Percentiles rank a stretch among this genome's conserved stretches.
These are phyloP conservation scores for Lampris incognitus DNA, from an alignment of 2,113 vertebrate genomes.

Conservation along the genomic window DNA sequence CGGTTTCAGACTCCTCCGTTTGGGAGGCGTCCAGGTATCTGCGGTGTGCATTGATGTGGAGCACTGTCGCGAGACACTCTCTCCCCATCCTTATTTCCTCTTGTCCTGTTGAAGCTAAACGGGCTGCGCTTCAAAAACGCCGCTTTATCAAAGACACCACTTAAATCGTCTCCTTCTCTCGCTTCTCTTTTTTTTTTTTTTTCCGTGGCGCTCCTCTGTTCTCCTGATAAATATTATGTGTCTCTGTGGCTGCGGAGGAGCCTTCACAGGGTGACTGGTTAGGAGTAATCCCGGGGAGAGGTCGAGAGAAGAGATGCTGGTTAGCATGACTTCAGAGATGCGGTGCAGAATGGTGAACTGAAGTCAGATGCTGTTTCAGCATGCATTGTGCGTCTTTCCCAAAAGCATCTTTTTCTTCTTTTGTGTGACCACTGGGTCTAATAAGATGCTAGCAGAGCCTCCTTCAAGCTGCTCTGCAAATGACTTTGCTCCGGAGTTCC, in stretches of 20 bases:
- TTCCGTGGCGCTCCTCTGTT: slow-evolving; percentile 64
- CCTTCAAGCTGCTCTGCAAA: slow-evolving; percentile 71
- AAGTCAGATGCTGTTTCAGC: slow-evolving; percentile 69
- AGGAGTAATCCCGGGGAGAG: slow-evolving; percentile 77
- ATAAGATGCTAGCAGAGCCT: slow-evolving; percentile 67
- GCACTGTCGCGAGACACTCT: slow-evolving; percentile 72
- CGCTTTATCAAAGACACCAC: slow-evolving; percentile 79
- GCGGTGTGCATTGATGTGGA: slow-evolving; percentile 78
- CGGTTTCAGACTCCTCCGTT: slow-evolving; percentile 73
- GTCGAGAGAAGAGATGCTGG: slow-evolving; percentile 70
- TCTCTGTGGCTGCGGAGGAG: slow-evolving; percentile 67
- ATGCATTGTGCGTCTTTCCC: slow-evolving; percentile 66
- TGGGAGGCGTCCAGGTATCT: slow-evolving; percentile 78
- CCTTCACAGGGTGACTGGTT: slow-evolving; percentile 77
- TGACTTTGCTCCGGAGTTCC: slow-evolving; percentile 64
- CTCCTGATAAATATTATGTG: slow-evolving; percentile 77
- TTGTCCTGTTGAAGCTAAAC: slow-evolving; percentile 79
- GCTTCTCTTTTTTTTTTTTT: slow-evolving; percentile 19
- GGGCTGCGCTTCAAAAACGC: slow-evolving; percentile 76
- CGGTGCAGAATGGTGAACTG: slow-evolving; percentile 59
- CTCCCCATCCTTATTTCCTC: slow-evolving; percentile 73
- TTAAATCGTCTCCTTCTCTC: slow-evolving; percentile 72
- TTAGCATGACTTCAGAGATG: slow-evolving; percentile 74
- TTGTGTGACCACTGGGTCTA: slow-evolving; percentile 66
- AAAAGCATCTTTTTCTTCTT: slow-evolving; percentile 46